A percentile compares a stretch with the other conserved stretches of the same genome.
Conservation (phyloP, 1,140 invertebrate species). For the Habropoda laboriosa region DNA sequence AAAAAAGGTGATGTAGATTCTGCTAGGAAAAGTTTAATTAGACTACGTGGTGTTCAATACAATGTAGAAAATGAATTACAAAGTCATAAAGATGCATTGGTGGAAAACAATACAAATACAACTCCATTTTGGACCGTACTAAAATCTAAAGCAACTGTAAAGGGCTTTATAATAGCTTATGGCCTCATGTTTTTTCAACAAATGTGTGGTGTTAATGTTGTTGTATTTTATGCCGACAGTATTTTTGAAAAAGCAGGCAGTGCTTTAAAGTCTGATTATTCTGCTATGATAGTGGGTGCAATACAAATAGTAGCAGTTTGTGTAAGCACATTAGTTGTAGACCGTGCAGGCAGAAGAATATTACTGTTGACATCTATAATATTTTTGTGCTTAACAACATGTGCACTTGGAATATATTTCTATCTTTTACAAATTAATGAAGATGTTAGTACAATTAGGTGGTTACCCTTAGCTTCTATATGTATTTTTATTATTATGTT, state of each 20-base stretch:
- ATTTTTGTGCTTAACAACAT: slow-evolving; percentile 85
- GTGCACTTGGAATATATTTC: slow-evolving; percentile 85
- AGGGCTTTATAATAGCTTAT: slow-evolving; percentile 88
- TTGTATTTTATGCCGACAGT: slow-evolving; percentile 89
- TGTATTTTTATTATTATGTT: slow-evolving; percentile 90
- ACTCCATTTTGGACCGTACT: slow-evolving; percentile 83
- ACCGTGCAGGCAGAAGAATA: slow-evolving; percentile 88
- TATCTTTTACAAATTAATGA: slow-evolving; percentile 81
- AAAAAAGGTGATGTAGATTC: slow-evolving; percentile 84
- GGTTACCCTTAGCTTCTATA: slow-evolving; percentile 88
- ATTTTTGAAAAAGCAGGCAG: slow-evolving; percentile 88
- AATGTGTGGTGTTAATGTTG: slow-evolving; percentile 91
- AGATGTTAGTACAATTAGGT: slow-evolving; percentile 83
- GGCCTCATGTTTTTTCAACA: slow-evolving; percentile 94
- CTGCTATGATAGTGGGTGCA: slow-evolving; percentile 88
- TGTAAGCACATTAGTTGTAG: slow-evolving; percentile 87
- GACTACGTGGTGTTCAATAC: slow-evolving; percentile 86
- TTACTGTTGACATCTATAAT: slow-evolving; percentile 85
- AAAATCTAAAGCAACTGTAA: slow-evolving; percentile 84
- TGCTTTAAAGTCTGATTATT: slow-evolving; percentile 81
- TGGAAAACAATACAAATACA: slow-evolving; percentile 80
- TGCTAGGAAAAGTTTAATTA: slow-evolving; percentile 85
- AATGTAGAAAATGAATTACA: slow-evolving; percentile 85
- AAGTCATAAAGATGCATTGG: slow-evolving; percentile 83
- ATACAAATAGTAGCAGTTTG: slow-evolving; percentile 90